Conservation (phyloP, 2,888 invertebrate genomes). For the Petrophora chlorosata region DNA sequence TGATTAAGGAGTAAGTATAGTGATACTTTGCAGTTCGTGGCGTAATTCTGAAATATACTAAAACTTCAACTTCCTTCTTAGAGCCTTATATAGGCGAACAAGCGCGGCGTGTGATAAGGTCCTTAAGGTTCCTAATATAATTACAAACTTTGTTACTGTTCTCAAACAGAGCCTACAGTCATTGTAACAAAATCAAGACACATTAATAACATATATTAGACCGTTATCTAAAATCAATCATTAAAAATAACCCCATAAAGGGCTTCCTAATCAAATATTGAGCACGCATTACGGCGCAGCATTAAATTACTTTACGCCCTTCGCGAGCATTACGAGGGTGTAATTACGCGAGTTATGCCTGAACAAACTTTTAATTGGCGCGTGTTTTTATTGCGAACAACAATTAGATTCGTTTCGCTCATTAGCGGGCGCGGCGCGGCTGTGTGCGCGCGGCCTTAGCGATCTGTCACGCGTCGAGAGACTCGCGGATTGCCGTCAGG, state of each 20-base stretch:
- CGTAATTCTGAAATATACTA: no score
- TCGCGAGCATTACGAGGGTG: conserved; percentile 4
- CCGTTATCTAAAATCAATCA: conserved; percentile 15
- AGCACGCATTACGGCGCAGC: conserved; percentile 21
- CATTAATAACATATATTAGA: no score
- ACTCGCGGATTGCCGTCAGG: not conserved
- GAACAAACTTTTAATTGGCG: conserved; percentile 32
- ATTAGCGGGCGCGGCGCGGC: conserved; percentile 12
- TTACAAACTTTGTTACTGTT: no score
- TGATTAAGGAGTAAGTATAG: no score
- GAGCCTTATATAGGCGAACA: no score
- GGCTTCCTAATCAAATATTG: conserved; percentile 23
- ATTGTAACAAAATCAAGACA: no score
- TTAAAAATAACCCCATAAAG: conserved; percentile 2
- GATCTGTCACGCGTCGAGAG: not conserved
- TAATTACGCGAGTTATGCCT: conserved; percentile 21
- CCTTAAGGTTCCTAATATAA: no score
- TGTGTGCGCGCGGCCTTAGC: not conserved
- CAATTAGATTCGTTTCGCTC: conserved; percentile 29
- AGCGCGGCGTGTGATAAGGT: no score
- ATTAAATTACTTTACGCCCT: conserved; percentile 7
- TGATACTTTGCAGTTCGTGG: no score
- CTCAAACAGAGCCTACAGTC: no score
- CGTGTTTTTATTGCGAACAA: conserved; percentile 31
- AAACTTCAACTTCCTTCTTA: no score